A percentile compares a stretch with the other conserved stretches of the same genome.
phyloP scores from a whole-genome alignment of 1,140 invertebrate species.

The Drosophila nigromelanica region DNA sequence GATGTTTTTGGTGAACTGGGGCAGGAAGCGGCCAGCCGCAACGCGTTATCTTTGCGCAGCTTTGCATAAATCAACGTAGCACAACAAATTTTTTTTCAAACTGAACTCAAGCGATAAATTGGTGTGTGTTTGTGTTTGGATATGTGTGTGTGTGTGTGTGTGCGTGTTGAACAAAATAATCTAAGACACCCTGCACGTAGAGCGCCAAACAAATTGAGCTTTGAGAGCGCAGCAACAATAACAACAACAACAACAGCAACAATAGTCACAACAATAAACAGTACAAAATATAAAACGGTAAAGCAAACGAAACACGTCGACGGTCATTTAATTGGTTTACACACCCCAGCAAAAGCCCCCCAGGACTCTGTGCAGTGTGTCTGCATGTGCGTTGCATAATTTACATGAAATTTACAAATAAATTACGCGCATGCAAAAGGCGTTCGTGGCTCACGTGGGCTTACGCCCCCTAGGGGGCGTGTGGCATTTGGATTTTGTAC shows the following conservation, averaged over 20 bases:
- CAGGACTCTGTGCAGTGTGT: conserved; percentile 25
- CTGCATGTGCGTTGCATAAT: conserved; percentile 58
- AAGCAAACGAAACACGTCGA: conserved; percentile 70
- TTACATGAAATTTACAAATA: conserved; percentile 73
- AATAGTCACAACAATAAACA: conserved; percentile 7
- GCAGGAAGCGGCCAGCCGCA: conserved; percentile 53
- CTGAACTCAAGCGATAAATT: conserved; percentile 79
- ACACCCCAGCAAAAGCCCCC: conserved; percentile 12
- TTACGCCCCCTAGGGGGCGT: neutral
- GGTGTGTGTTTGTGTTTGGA: conserved; percentile 18
- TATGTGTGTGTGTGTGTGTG: conserved; percentile 11
- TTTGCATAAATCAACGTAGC: conserved; percentile 77
- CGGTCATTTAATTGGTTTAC: conserved; percentile 75
- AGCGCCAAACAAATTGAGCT: conserved; percentile 71
- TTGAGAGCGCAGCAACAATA: conserved; percentile 34
- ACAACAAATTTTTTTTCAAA: conserved; percentile 48
- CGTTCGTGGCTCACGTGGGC: conserved; percentile 14
- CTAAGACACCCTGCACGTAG: conserved; percentile 49
- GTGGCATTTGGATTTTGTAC: conserved; percentile 16
- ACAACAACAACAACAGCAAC: conserved; percentile 8
- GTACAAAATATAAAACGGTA: conserved; percentile 59
- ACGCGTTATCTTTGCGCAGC: conserved; percentile 70
- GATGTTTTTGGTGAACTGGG: neutral
- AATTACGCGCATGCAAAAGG: conserved; percentile 73
- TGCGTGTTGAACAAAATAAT: conserved; percentile 57